Percentiles rank a stretch among this genome's conserved stretches.
Evolutionary conservation across 30 jellyfish, hydroid and myxozoan species (phyloP).

Genomic region (Clytia hemisphaerica): DNA sequence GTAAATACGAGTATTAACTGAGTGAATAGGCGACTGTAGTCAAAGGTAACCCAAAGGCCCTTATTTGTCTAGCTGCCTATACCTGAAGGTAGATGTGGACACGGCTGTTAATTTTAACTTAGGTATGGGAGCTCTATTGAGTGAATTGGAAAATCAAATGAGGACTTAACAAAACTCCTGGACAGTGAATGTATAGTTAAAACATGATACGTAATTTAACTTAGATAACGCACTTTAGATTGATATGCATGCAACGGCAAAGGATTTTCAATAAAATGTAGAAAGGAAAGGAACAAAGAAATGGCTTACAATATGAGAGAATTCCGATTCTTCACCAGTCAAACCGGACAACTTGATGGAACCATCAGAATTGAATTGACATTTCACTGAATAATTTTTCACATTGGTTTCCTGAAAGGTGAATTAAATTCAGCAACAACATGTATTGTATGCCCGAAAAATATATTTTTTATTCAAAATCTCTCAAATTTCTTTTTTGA

Average conservation of each 20-base stretch:
- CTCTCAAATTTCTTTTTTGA: no score
- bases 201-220: neutral
- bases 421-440: neutral
- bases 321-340: slow-evolving; percentile 23
- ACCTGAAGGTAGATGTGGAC: no score
- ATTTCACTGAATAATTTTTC: slow-evolving; percentile 14
- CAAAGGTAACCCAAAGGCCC: no score
- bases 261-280: no score
- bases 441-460: no score
- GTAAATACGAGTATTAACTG: neutral
- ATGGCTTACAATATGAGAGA: slow-evolving; percentile 11
- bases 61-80: no score
- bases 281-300: neutral
- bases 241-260: no score
- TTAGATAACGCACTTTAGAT: no score
- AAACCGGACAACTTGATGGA: slow-evolving; percentile 7
- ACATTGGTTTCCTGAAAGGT: slow-evolving; percentile 24
- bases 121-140: no score
- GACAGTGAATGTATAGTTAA: neutral
- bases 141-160: neutral
- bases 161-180: neutral
- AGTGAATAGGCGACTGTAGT: no score
- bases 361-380: neutral
- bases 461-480: no score
- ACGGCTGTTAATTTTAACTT: no score